Percentiles rank a stretch among this genome's conserved stretches.
Evolutionary conservation across 2,888 invertebrate genomes (phyloP).

Genomic region (Lysandra bellargus): DNA sequence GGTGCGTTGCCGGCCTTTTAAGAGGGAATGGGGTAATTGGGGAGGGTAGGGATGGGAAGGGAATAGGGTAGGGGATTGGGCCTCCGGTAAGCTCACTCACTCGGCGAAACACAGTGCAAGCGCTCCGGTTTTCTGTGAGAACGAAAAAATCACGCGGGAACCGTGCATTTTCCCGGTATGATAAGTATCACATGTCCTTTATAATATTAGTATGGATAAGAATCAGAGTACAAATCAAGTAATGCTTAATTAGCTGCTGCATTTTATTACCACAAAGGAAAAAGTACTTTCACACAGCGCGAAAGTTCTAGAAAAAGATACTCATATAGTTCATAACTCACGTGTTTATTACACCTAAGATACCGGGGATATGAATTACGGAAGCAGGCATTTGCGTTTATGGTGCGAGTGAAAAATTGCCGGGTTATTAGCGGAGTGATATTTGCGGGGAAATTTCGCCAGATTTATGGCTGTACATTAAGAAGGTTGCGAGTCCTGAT

Average conservation of each 20-base stretch:
- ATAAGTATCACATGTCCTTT: too few relatives aligned
- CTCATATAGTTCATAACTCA: constrained; percentile 2
- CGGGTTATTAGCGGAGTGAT: constrained; percentile 29
- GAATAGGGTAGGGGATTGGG: too few relatives aligned
- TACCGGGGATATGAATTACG: constrained; percentile 3
- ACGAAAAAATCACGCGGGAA: too few relatives aligned
- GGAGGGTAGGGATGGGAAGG: too few relatives aligned
- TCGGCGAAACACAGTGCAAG: too few relatives aligned
- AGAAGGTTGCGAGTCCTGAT: background rate
- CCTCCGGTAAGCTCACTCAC: too few relatives aligned
- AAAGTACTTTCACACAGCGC: background rate
- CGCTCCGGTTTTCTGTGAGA: too few relatives aligned
- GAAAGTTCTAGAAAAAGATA: constrained; percentile 7
- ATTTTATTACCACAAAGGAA: background rate
- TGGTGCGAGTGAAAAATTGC: constrained; percentile 24
- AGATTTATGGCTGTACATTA: constrained; percentile 20
- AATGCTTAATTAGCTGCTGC: background rate
- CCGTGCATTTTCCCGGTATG: too few relatives aligned
- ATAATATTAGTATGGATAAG: too few relatives aligned
- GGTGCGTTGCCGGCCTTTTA: too few relatives aligned
- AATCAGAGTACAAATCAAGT: too few relatives aligned
- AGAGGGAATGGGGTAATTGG: too few relatives aligned
- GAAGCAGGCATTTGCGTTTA: constrained; percentile 21
- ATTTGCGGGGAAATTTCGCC: constrained; percentile 6
- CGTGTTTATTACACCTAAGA: constrained; percentile 23